These are phyloP conservation scores for Cossypha heuglini DNA, from an alignment of 2,797 vertebrate genomes.

Conservation along the genomic window DNA sequence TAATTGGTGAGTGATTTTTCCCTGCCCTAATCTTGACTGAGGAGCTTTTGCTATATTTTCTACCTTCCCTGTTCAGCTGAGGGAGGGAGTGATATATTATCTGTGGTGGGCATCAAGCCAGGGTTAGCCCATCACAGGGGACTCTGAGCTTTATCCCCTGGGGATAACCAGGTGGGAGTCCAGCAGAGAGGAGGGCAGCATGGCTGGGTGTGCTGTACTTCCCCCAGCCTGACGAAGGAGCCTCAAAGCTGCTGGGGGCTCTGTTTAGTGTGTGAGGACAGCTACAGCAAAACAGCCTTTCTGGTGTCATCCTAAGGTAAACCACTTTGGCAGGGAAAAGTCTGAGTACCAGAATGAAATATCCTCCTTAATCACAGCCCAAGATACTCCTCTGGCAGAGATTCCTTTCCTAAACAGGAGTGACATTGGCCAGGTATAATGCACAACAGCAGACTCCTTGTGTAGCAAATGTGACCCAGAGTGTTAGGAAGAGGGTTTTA, in stretches of 20 bases:
- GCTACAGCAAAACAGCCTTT: background rate
- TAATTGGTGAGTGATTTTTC: background rate
- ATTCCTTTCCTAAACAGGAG: background rate
- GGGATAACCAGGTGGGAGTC: background rate
- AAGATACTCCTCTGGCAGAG: background rate
- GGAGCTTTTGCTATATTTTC: background rate
- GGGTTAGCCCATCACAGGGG: background rate
- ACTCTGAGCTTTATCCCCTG: background rate
- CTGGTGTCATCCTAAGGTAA: slow-evolving; percentile 4
- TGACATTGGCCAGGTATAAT: background rate
- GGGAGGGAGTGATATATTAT: background rate
- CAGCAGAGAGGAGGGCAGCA: background rate
- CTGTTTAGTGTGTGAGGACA: background rate
- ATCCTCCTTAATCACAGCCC: background rate
- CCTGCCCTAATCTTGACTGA: background rate
- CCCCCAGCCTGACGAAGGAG: background rate
- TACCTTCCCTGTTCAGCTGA: background rate
- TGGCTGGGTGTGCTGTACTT: background rate
- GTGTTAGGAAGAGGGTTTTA: background rate
- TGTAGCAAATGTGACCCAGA: background rate
- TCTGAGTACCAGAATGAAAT: background rate
- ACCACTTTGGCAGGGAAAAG: background rate
- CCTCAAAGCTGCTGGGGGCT: background rate
- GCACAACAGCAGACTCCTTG: background rate
- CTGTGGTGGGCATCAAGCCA: background rate